Base-by-base conservation (phyloP, 2,797 vertebrate species). In the Macroramphosus scolopax region DNA sequence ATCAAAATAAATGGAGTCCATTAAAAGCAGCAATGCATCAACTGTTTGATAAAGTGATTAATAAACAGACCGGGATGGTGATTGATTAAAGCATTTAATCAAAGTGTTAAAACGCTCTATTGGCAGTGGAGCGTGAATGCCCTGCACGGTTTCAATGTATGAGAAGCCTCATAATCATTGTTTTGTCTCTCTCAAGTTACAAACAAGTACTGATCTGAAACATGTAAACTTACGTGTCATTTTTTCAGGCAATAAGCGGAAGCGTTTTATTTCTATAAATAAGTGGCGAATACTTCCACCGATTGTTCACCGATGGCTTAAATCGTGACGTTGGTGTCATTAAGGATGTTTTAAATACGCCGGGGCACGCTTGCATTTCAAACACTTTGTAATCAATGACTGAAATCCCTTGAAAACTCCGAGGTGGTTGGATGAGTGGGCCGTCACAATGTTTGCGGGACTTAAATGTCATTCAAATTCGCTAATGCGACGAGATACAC, bases 1-100 rank as follows among this genome's bases (percentile, higher is more conserved):
- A 99, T 97, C 94, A 94, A 94, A 99, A 98, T 96, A 96, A 96
- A 98, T 98, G 95, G 95, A 94, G 92, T 96, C 95, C 93, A 97
- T 98, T 98, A 97, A 92, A 93, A 92, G 92, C 89, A 91, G 94
- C 92, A 97, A 97, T 97, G 95, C 94, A 96, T 98, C 95, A 96
- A 94, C 92, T 92, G 91, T 94, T 96, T 98, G 96, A 97, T 98
- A 94, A 95, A 97, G 94, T 98, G 96, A 98, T 97, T 96, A 96
- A 97, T 96, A 97, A 94, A 94, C 92, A 94, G 91, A 80, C 90
- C 84, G 72, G 92, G 94, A 95, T 94, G 88, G 92, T 98, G 96
- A 97, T 97, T 96, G 93, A 98, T 98, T 97, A 97, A 95, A 94
- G 92, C 92, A 90, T 95, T 98, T 98, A 97, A 97, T 98, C 94